Evolutionary conservation across 1,140 invertebrate species (phyloP).

Genomic region (Apis florea): DNA sequence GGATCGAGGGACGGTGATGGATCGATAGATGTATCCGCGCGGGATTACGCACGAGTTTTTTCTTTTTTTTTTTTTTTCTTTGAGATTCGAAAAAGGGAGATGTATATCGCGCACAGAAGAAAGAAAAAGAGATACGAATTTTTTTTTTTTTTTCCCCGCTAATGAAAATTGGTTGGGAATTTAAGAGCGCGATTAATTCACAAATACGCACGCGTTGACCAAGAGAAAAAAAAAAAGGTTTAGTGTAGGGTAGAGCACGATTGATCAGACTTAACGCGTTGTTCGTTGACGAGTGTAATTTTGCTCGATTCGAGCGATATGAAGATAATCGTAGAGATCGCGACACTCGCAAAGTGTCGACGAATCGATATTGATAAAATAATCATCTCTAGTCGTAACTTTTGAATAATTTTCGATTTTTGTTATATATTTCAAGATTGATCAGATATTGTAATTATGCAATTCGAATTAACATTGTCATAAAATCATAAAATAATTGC

Average conservation of each 20-base stretch:
- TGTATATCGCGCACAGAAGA: conserved; percentile 1
- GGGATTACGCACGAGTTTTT: background rate
- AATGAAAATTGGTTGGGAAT: background rate
- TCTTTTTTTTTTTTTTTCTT: too few relatives aligned
- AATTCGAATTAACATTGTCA: too few relatives aligned
- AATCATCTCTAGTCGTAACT: too few relatives aligned
- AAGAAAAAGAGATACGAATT: conserved; percentile 23
- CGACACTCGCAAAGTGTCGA: too few relatives aligned
- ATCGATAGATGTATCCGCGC: conserved; percentile 12
- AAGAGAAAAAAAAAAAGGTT: background rate
- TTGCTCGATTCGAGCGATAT: background rate
- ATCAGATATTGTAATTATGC: too few relatives aligned
- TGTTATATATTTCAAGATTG: background rate
- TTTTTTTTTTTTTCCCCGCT: background rate
- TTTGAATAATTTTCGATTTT: background rate
- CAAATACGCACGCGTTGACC: conserved; percentile 4
- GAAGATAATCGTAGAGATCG: background rate
- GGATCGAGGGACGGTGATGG: background rate
- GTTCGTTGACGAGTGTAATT: background rate
- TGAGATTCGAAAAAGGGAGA: background rate
- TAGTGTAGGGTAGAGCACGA: background rate
- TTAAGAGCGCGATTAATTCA: background rate
- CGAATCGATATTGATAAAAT: too few relatives aligned
- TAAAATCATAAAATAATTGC: background rate
- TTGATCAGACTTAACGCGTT: background rate